These are phyloP conservation scores for Heliopora coerulea DNA, from an alignment of 92 coral and sea anemone genomes.

Conservation along the genomic window DNA sequence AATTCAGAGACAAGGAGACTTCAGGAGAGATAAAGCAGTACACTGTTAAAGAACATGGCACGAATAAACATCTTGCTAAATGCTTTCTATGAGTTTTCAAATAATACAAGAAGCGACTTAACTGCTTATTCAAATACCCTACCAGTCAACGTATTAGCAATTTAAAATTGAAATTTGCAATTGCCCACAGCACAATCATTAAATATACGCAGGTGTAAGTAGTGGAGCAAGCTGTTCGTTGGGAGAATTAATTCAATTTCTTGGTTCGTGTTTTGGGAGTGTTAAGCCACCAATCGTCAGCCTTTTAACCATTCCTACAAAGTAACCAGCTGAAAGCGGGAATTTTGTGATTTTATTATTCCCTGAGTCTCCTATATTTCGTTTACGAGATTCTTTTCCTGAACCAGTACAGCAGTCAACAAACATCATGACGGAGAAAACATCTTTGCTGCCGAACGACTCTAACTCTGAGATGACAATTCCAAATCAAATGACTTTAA, in stretches of 20 bases:
- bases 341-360: background rate
- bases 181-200: constrained; percentile 17
- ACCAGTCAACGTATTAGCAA: constrained; percentile 23
- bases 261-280: background rate
- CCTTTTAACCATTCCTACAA: background rate
- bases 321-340: background rate
- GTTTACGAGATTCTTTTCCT: background rate
- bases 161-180: background rate
- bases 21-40: too few species aligned
- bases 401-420: background rate
- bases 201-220: constrained; percentile 37
- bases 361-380: background rate
- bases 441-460: constrained; percentile 3
- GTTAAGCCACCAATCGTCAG: background rate
- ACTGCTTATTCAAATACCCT: background rate
- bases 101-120: background rate
- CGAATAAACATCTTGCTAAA: too few species aligned
- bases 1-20: too few species aligned
- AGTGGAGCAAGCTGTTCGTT: constrained; percentile 3
- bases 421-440: background rate
- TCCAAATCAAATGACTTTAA: background rate
- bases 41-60: too few species aligned
- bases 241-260: too few species aligned
- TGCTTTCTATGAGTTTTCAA: background rate
- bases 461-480: too few species aligned